Base-by-base conservation (phyloP, 2,113 vertebrate species). In the Megalops atlanticus region DNA sequence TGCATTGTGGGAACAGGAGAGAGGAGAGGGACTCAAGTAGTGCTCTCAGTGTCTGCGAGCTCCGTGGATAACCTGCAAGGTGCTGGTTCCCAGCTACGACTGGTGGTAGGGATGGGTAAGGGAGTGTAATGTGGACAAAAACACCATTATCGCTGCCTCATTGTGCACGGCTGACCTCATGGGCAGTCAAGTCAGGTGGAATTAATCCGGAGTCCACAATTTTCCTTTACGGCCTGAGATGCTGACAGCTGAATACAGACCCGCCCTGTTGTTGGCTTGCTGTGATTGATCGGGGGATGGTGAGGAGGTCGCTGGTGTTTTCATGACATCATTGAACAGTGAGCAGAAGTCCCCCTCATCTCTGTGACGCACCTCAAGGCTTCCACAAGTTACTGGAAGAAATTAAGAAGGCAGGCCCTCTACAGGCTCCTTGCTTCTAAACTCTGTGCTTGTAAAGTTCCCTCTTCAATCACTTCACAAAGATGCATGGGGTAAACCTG, bases 71-170 rank as follows among this genome's bases (percentile, higher is more conserved):
- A 74, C 33, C 6, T n/a, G 12, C 24, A 11, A 41, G 31, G 33
- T 35, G 82, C 83, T 88, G 89, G 86, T 89, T 91, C 89, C 71
- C 79, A 68, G 41, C 83, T 90, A 85, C 58, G 71, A 78, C 81
- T 84, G 80, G 82, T 82, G 72, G 84, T 87, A 86, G 86, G 40
- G 52, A 77, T 40, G 35, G 78, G 21, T 16, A 21, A 11, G 14
- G 47, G 54, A 70, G 64, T 80, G 84, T 79, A 40, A 68, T 82
- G 12, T 1, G 86, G 86, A 92, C 91, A 93, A 92, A 90, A 88
- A 87, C 83, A 81, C 91, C 78, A 84, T 91, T 92, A 91, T 91
- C 86, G 75, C 83, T 85, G 81, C 83, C 74, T 81, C 80, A 82
- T 78, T 86, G 81, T 83, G 80, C 54, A 16, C 80, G 39, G 69